Evolutionary conservation across 2,113 vertebrate species (phyloP), one percentile per base, ranked within the genome.

Genomic region (Calyptommatus sinebrachiatus): DNA sequence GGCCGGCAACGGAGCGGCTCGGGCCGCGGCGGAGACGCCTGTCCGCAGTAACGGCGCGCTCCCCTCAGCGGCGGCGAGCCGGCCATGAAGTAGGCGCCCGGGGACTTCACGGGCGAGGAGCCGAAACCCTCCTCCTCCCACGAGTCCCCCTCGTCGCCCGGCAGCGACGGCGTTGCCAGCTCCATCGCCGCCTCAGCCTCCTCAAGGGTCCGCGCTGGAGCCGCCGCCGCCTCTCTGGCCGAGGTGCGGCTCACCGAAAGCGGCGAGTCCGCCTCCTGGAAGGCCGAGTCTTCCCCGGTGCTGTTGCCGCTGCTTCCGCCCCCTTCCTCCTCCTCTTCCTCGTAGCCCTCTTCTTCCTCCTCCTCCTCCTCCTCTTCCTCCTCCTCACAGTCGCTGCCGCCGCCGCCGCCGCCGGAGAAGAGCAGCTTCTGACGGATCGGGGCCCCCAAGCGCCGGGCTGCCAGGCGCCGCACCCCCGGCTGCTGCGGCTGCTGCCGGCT

Each of bases 211-310:
- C 95, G 92, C 73, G 96, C 88, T 71, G 82, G 78, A 70, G 79
- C 80, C 72, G 74, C 86, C 72, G 74, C 86, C 70, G 84, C 71
- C 84, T 85, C 69, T 84, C 90, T 62, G 75, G 81, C 80, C 73
- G 93, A 65, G 66, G 89, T 92, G 45, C 93, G 92, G 14, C 95
- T 89, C 7, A 78, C 77, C 1, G 93, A 95, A 78, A 96, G 91
- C 45, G 97, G 97, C 46, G 97, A 98, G 66, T 98, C 97, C 12
- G 97, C 90, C 92, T 99, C 97, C 66, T 97, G 97, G 84, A 99
- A 98, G 11, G 97, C 97, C 2, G 98, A 99, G 83, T 99, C 97
- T 18, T 95, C 97, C 0, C 97, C 97, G 2, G 96, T 97, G 90
- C 97, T 99, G 94, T 95, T 96, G 0, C 94, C 95, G 45, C 97